phyloP scores from a whole-genome alignment of 2,113 vertebrate species.

The Chloropsis cyanopogon region DNA sequence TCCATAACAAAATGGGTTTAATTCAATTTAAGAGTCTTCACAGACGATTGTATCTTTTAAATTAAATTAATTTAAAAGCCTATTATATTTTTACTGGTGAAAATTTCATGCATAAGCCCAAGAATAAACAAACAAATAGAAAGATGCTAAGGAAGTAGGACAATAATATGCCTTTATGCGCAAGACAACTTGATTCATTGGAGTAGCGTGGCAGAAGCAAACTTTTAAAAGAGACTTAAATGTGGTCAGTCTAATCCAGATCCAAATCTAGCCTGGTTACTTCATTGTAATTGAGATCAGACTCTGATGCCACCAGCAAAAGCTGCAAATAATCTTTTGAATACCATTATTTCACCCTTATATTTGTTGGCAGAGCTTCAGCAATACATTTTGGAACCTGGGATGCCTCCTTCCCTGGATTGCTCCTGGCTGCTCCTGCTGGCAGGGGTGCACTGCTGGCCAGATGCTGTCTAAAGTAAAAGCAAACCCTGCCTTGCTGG shows the following conservation, averaged over 20 bases:
- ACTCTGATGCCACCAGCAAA: background rate
- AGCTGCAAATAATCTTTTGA: background rate
- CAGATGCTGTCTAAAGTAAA: background rate
- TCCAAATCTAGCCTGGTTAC: background rate
- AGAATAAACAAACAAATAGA: constrained; percentile 44
- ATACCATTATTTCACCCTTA: background rate
- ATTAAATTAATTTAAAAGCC: constrained; percentile 31
- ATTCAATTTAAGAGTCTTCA: background rate
- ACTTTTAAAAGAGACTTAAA: constrained; percentile 23
- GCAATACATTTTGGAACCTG: background rate
- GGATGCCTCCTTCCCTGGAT: background rate
- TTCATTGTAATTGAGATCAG: constrained; percentile 32
- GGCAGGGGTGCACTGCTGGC: background rate
- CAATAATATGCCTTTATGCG: constrained; percentile 14
- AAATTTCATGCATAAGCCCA: constrained; percentile 22
- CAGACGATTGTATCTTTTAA: background rate
- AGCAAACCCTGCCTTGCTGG: background rate
- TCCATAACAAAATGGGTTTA: background rate
- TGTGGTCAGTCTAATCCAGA: constrained; percentile 32
- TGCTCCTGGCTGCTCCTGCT: background rate
- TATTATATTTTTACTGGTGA: constrained; percentile 41
- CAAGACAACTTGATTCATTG: constrained; percentile 34
- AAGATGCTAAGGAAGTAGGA: constrained; percentile 12
- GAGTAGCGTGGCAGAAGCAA: background rate
- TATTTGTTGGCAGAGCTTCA: background rate